Conservation (phyloP, 2,113 vertebrate species). For the Apus apus region DNA sequence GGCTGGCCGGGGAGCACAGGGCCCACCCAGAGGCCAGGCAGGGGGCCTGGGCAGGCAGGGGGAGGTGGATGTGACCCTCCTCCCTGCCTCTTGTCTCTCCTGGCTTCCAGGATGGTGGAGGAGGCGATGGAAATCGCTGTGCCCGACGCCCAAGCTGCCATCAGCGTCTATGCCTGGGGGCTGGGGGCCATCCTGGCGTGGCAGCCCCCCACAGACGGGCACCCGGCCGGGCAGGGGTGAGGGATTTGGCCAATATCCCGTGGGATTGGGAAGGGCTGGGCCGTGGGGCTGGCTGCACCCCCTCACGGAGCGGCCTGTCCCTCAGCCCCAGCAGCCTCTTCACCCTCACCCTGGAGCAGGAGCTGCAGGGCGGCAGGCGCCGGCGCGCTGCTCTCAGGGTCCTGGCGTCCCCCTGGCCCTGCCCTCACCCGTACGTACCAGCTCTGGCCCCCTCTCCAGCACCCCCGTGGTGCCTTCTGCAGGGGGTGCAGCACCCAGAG, state of each 20-base stretch:
- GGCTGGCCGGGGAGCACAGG: background rate
- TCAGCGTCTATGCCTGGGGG: conserved; percentile 1
- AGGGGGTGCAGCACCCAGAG: too few relatives aligned
- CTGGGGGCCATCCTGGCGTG: background rate
- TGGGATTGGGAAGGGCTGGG: rapidly evolving
- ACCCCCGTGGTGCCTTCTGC: rapidly evolving
- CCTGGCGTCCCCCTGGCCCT: conserved; percentile 69
- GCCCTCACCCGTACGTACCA: background rate
- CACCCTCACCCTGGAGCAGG: conserved; percentile 72
- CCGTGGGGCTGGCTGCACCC: background rate
- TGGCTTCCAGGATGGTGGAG: conserved; percentile 36
- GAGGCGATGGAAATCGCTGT: background rate
- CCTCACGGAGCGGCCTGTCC: rapidly evolving
- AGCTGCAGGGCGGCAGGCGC: conserved; percentile 22
- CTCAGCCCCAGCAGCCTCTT: conserved; percentile 73
- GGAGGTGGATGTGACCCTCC: background rate
- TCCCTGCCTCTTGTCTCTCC: rapidly evolving
- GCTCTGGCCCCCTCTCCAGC: background rate
- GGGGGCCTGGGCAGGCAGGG: background rate
- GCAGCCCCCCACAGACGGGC: rapidly evolving
- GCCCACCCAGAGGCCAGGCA: background rate
- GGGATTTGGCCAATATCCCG: rapidly evolving
- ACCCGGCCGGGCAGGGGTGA: background rate
- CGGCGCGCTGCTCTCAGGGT: conserved; percentile 74
- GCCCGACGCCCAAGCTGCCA: conserved; percentile 19